Evolutionary conservation across 2,113 vertebrate species (phyloP).

Genomic region (Calidris pygmaea): DNA sequence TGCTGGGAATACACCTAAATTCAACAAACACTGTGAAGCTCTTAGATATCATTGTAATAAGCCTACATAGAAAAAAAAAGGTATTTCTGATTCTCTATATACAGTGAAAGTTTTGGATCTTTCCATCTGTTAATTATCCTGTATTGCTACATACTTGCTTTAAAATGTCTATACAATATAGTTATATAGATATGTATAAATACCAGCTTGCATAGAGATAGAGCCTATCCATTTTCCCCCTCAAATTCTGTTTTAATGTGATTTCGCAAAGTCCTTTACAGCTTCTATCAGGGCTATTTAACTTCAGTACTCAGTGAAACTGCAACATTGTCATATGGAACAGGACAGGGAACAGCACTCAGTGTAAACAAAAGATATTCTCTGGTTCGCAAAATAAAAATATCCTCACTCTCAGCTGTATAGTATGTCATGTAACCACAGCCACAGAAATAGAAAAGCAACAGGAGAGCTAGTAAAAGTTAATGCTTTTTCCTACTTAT

Average conservation of each 20-base stretch:
- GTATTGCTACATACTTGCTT: background rate
- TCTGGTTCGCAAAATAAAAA: background rate
- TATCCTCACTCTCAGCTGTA: background rate
- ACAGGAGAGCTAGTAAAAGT: background rate
- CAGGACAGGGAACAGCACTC: background rate
- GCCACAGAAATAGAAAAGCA: background rate
- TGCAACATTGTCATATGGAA: background rate
- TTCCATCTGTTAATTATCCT: background rate
- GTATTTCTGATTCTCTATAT: background rate
- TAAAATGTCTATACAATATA: background rate
- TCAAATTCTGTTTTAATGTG: background rate
- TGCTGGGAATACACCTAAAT: background rate
- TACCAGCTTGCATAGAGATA: background rate
- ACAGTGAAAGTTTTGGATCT: background rate
- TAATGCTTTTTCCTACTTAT: slow-evolving; percentile 13
- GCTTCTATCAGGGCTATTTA: background rate
- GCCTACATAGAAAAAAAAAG: background rate
- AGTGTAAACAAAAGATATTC: background rate
- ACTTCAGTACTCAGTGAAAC: background rate
- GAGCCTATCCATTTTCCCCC: background rate
- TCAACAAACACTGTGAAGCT: background rate
- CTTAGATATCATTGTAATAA: background rate
- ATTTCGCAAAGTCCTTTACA: background rate
- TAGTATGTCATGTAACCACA: background rate
- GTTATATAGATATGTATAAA: background rate